Base-by-base conservation (phyloP, 2,113 vertebrate species). In the Egretta garzetta region DNA sequence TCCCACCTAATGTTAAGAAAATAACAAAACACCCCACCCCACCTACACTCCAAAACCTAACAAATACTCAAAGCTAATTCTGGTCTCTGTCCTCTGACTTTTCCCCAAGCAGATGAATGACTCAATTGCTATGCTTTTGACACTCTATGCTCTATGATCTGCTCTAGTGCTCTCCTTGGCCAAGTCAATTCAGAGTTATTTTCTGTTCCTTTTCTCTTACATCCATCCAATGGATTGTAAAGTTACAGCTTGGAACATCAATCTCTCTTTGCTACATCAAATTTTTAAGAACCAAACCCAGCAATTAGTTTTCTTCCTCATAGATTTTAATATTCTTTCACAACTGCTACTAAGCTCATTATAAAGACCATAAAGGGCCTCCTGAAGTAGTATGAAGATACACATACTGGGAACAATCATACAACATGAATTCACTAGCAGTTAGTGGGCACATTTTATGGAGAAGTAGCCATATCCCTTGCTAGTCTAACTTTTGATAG, bases 141-240 rank as follows among this genome's bases (percentile, higher is more conserved):
- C 2, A 15, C 9, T 8, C n/a, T 52, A 5, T 45, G 64, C n/a
- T 45, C 58, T 16, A 6, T 28, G 28, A 64, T 39, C 9, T 4
- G 5, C 26, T 62, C 45, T 59, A 1, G 3, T 2, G 0, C 23
- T 60, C 39, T 62, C 23, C 33, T 39, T 15, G 18, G 30, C 18
- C 33, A 84, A 73, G 17, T 52, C 18, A 73, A 60, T 19, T 59
- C 45, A 89, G 30, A 63, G 24, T 17, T 72, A 27, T 28, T 63
- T 83, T 50, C 45, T 63, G 6, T 52, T 67, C 22, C 6, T 49
- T 81, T 74, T 70, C 26, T 79, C 41, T 67, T 32, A 24, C 21
- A 81, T 28, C 35, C 24, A 43, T 64, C 19, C 32, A 75, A 8
- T 10, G 6, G 18, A 50, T 12, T 45, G 15, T 22, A 92, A 92